These are phyloP conservation scores for human DNA, from an alignment of 2,113 vertebrate genomes.

Conservation along the genomic window DNA sequence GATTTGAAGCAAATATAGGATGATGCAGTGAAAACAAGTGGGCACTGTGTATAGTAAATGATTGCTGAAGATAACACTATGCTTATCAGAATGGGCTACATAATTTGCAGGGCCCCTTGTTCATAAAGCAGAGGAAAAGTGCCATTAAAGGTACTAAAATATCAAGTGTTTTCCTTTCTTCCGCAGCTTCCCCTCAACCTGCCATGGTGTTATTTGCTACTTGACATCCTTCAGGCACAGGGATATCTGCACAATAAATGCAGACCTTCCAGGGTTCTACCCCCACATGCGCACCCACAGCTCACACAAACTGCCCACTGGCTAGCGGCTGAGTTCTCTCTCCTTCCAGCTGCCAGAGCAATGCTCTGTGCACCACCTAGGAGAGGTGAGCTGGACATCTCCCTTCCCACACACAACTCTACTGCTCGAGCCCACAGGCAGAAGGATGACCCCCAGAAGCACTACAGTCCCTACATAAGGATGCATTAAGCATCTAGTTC, in stretches of 20 bases:
- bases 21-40: slow-evolving; percentile 67
- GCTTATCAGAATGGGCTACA: slow-evolving; percentile 18
- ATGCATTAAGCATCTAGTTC: fast-evolving
- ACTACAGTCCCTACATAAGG: fast-evolving
- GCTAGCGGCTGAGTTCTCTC: too few species aligned
- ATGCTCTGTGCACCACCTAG: background rate
- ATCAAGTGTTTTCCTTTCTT: background rate
- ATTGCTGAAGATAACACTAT: slow-evolving; percentile 46
- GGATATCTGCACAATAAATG: fast-evolving
- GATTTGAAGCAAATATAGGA: slow-evolving; percentile 61
- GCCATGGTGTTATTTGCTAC: background rate
- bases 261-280: background rate
- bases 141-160: background rate
- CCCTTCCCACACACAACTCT: background rate
- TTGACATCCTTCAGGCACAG: background rate
- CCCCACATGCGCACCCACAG: fast-evolving
- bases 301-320: background rate
- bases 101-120: slow-evolving; percentile 19
- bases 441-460: background rate
- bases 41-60: slow-evolving; percentile 60
- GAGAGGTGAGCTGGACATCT: background rate
- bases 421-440: background rate
- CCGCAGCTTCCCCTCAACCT: background rate
- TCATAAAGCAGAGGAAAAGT: background rate
- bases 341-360: background rate